These are phyloP conservation scores for Artemia sp. DNA, from an alignment of 2,888 invertebrate genomes.

Conservation along the genomic window DNA sequence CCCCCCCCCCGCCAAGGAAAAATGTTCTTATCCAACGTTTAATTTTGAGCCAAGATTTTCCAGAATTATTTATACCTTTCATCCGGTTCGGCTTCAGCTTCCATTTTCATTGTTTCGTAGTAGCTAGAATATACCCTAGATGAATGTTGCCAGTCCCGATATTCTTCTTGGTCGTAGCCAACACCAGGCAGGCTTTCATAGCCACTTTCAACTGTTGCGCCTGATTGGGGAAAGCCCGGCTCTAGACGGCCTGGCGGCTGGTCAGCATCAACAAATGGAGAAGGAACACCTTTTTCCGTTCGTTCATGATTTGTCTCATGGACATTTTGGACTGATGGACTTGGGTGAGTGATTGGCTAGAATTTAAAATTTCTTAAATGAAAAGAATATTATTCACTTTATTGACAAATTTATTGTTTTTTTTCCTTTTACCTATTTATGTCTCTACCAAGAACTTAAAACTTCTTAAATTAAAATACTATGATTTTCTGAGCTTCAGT, in stretches of 20 bases:
- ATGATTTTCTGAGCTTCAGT: no score
- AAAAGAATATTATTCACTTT: no score
- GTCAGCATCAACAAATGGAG: constrained; percentile 5
- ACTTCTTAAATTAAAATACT: no score
- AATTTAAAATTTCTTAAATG: background rate
- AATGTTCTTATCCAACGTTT: no score
- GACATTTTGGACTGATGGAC: constrained; percentile 4
- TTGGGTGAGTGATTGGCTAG: background rate
- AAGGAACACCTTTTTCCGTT: background rate
- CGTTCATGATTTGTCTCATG: constrained; percentile 6
- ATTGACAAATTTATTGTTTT: no score
- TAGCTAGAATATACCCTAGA: constrained; percentile 2
- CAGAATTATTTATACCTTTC: background rate
- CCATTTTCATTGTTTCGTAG: constrained; percentile 12
- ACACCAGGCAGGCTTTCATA: constrained; percentile 8
- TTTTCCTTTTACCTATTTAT: no score
- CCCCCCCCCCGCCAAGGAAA: no score
- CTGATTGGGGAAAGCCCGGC: constrained; percentile 6
- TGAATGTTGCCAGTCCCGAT: background rate
- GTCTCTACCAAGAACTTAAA: no score
- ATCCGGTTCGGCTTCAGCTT: background rate
- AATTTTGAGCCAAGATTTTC: no score
- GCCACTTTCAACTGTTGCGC: constrained; percentile 12
- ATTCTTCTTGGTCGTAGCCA: constrained; percentile 2
- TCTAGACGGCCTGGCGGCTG: constrained; percentile 4